phyloP scores from a whole-genome alignment of 2,113 vertebrate species.

The Piprites chloris region DNA sequence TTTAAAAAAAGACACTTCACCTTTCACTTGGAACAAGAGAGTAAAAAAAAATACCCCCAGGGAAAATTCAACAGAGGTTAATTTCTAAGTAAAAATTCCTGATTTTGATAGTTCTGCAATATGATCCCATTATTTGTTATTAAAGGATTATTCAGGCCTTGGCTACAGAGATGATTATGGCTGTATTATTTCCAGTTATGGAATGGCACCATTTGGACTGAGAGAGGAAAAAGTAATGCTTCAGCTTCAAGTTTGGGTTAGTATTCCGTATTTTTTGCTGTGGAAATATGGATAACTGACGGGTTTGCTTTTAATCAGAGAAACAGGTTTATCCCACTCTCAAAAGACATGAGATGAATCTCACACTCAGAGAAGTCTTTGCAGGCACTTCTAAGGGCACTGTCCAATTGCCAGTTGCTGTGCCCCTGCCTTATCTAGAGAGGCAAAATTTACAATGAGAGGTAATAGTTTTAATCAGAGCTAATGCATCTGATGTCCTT shows the following conservation, averaged over 20 bases:
- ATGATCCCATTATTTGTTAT: background rate
- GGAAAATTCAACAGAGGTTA: background rate
- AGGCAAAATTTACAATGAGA: background rate
- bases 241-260: background rate
- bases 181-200: background rate
- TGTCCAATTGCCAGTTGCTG: background rate
- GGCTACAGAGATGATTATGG: background rate
- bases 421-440: background rate
- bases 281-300: background rate
- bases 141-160: background rate
- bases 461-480: background rate
- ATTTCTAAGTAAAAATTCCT: background rate
- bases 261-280: background rate
- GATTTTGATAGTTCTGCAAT: background rate
- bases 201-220: background rate
- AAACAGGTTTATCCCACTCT: background rate
- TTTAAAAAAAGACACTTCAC: conserved; percentile 1
- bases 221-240: background rate
- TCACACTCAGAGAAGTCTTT: background rate
- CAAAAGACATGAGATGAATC: background rate
- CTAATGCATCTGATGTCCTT: background rate
- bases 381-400: background rate
- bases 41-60: background rate
- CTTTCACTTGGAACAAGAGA: background rate
- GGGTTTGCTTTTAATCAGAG: background rate